Conservation (phyloP, 64 coral and sea anemone genomes). For the Astreopora myriophthalma region DNA sequence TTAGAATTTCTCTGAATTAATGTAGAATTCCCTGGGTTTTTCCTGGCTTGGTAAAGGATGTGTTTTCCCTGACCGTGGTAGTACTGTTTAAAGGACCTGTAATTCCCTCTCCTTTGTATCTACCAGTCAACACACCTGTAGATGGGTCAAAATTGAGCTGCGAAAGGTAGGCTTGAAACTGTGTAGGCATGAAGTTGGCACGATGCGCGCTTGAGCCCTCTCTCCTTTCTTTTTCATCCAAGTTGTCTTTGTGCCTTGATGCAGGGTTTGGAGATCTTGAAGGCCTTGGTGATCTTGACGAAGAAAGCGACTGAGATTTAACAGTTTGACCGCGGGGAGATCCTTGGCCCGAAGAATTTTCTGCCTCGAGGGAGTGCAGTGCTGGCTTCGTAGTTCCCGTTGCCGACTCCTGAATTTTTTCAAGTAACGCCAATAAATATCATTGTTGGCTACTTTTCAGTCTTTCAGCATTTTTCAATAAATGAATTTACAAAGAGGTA, state of each 20-base stretch:
- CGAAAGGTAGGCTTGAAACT: constrained; percentile 57
- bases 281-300: constrained; percentile 22
- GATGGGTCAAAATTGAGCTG: constrained; percentile 60
- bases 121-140: constrained; percentile 58
- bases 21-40: too few species aligned
- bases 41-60: too few species aligned
- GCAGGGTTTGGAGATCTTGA: not conserved
- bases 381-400: not conserved
- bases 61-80: too few species aligned
- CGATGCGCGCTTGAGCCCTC: not conserved
- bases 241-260: constrained; percentile 10
- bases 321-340: constrained; percentile 5
- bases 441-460: not conserved
- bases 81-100: too few species aligned
- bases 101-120: too few species aligned
- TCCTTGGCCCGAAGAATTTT: not conserved
- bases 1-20: too few species aligned
- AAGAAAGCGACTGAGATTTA: constrained; percentile 27
- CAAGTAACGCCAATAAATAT: not conserved
- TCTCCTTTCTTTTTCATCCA: constrained; percentile 7
- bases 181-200: constrained; percentile 18
- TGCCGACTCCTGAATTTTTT: not conserved
- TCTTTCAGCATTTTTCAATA: too few species aligned
- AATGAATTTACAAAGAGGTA: too few species aligned
- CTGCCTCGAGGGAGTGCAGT: not conserved